Evolutionary conservation across 2,113 vertebrate genomes (phyloP), one percentile per base, ranked within the genome.

Genomic region (Thunnus maccoyii): DNA sequence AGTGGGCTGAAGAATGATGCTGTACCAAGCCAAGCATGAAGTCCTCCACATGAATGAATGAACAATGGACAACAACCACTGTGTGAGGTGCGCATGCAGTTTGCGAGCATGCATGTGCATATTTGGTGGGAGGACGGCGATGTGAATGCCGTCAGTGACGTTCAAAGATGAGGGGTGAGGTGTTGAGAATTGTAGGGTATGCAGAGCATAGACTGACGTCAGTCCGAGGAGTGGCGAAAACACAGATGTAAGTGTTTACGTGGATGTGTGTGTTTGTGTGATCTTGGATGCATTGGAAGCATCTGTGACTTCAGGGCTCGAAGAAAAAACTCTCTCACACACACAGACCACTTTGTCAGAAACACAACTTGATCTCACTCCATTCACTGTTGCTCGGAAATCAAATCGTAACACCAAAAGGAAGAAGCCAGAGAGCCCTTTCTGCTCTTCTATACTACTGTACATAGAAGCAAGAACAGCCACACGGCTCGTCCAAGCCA

Each of bases 11-110:
- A 91, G 91, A 93, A 91, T 89, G 82, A 90, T 83, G 91, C 86
- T 74, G 85, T 85, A 88, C 85, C 88, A 78, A 85, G 83, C 91
- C 91, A 92, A 88, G 88, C 89, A 89, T 87, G 88, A 93, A 93
- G 84, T 86, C 72, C 83, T 88, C 78, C 57, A 75, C 86, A 93
- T 93, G 92, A 93, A 94, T 95, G 93, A 94, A 94, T 95, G 94
- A 90, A 94, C 94, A 94, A 94, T 92, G 91, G 92, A 93, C 94
- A 94, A 93, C 90, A 86, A 80, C 76, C 72, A 83, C 83, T 89
- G 87, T 91, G 92, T 86, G 90, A 80, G 82, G 47, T 68, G 70
- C 6, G 66, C 60, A 58, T 22, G 27, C 44, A 41, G 51, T 72
- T 51, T 68, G 65, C 64, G 74, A 13, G 58, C 36, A 66, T 64